A percentile compares a stretch with the other conserved stretches of the same genome.
phyloP scores from a whole-genome alignment of 2,113 vertebrate species.

The Podarcis muralis region DNA sequence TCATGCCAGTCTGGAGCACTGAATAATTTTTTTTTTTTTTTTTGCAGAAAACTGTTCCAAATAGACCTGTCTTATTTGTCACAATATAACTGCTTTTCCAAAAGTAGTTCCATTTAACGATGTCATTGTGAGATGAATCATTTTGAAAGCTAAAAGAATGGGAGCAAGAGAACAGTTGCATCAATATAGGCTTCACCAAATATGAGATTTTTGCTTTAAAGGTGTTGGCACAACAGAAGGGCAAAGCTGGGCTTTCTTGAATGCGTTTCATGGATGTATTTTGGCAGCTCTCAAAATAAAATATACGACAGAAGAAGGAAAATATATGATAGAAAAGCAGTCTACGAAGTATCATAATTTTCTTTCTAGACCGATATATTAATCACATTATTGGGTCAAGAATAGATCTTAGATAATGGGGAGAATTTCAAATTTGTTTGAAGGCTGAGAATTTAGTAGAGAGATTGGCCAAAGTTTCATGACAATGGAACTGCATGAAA shows the following conservation, averaged over 20 bases:
- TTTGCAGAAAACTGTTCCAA: constrained; percentile 1
- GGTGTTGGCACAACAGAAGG: neutral
- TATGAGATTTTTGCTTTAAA: neutral
- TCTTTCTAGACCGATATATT: neutral
- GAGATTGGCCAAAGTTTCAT: neutral
- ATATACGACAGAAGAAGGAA: neutral
- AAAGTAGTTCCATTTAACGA: neutral
- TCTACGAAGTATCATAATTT: neutral
- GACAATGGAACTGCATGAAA: too few species aligned
- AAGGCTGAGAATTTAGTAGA: neutral
- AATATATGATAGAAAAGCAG: neutral
- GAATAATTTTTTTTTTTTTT: neutral
- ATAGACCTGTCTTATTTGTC: neutral
- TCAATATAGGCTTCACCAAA: neutral
- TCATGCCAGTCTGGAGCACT: neutral
- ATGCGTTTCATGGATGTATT: neutral
- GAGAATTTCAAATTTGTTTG: neutral
- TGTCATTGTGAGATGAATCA: neutral
- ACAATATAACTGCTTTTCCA: neutral
- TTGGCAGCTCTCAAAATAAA: neutral
- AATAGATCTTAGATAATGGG: neutral
- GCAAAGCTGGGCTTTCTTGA: neutral
- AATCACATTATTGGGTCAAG: neutral
- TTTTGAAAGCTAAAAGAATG: neutral
- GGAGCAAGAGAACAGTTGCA: neutral